Base-by-base conservation (phyloP, 2,888 invertebrate species). In the Dasysyrphus albostriatus region DNA sequence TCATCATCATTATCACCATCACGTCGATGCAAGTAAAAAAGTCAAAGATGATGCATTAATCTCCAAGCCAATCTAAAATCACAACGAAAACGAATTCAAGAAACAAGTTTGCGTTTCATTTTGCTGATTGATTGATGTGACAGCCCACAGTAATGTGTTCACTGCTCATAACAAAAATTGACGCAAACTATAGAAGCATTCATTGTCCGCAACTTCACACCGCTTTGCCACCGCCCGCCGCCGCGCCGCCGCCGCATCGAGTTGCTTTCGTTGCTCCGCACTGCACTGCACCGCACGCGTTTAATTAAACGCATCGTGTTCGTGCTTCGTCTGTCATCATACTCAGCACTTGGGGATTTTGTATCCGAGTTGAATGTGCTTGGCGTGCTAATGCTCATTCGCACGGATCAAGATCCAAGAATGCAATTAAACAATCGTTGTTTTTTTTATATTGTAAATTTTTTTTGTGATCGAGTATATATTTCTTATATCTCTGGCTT, bases 341-440 rank as follows among this genome's bases (percentile, higher is more conserved):
- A 37, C 14, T 14, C 44, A 37, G 49, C 63, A 74, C 72, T 76
- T 76, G 76, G 65, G 65, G 56, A 65, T 77, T 85, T 85, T 37
- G 69, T 85, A 81, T 85, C 81, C 85, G 85, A 85, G 85, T 81
- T 85, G 81, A 85, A 85, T 85, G 85, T 67, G 81, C 85, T 69
- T 77, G 81, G 81, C 81, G 76, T 78, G 73, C 77, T 74, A 85
- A 85, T 85, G 85, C 77, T 77, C 77, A 74, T 72, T 73, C 72
- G 75, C 76, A 65, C 47, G 67, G 81, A 73, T 77, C 85, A 85
- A 81, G 81, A 85, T 78, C 77, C 85, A 85, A 77, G 81, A 85
- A 81, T 81, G 85, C 85, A 85, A 81, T 77, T 85, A 81, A 73
- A 77, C 39, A n/a, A 54, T 69, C 14, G 61, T 29, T 61, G 16